Conservation (phyloP, 2,113 vertebrate species). For the Corvus hawaiiensis region DNA sequence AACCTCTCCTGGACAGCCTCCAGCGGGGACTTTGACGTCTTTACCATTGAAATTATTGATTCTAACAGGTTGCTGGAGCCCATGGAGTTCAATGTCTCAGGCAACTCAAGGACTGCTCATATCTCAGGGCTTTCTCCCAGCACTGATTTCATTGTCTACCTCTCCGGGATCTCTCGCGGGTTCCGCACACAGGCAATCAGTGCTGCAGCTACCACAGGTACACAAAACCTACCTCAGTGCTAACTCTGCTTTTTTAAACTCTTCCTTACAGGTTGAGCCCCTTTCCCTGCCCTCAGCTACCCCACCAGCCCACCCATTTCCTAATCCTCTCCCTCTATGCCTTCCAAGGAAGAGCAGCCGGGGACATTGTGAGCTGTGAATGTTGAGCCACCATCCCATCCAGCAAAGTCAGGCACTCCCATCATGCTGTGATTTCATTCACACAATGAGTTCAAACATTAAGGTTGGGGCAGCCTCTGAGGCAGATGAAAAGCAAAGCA, state of each 20-base stretch:
- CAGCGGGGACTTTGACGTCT: conserved; percentile 77
- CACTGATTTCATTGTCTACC: conserved; percentile 92
- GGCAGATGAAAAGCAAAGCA: background rate
- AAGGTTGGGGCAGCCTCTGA: background rate
- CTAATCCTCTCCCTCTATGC: background rate
- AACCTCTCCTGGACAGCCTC: conserved; percentile 85
- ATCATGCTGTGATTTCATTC: background rate
- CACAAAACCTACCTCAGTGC: background rate
- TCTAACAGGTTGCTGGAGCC: conserved; percentile 88
- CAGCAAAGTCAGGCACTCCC: background rate
- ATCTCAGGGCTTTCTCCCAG: conserved; percentile 86
- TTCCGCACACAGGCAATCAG: conserved; percentile 81
- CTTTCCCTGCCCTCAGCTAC: background rate
- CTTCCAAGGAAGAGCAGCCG: background rate
- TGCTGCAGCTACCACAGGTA: conserved; percentile 90
- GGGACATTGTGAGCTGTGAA: background rate
- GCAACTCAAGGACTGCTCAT: conserved; percentile 71
- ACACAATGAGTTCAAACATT: background rate
- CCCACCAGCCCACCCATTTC: background rate
- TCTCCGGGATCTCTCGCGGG: conserved; percentile 82
- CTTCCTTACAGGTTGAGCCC: conserved; percentile 50
- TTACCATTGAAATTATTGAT: conserved; percentile 96
- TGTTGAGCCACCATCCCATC: background rate
- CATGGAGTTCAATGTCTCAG: conserved; percentile 83
- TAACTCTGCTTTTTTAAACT: conserved; percentile 23